Percentiles rank a stretch among this genome's conserved stretches.
Conservation (phyloP, 2,113 vertebrate species). For the Heterotis niloticus region DNA sequence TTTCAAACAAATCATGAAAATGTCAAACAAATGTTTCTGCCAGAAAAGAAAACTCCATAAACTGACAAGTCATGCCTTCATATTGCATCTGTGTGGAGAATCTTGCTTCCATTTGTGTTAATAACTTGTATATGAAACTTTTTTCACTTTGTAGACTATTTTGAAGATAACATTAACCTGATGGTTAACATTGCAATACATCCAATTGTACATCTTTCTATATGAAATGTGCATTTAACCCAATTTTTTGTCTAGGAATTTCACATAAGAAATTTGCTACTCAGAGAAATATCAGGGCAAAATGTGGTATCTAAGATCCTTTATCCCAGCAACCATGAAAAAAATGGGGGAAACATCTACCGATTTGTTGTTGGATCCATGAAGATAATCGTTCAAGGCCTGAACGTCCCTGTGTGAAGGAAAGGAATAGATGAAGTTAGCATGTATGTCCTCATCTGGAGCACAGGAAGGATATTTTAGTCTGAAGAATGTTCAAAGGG, state of each 20-base stretch:
- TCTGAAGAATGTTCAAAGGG: background rate
- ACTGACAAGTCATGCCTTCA: too few relatives aligned
- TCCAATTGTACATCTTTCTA: too few relatives aligned
- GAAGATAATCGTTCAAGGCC: constrained; percentile 93
- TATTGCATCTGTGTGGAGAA: too few relatives aligned
- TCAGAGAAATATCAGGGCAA: too few relatives aligned
- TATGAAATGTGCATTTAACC: background rate
- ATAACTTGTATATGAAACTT: too few relatives aligned
- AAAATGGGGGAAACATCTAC: constrained; percentile 69
- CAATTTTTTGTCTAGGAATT: too few relatives aligned
- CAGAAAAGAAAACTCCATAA: too few relatives aligned
- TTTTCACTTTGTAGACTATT: too few relatives aligned
- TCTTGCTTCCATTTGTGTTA: too few relatives aligned
- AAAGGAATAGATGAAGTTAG: background rate
- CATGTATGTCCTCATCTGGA: background rate
- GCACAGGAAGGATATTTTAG: background rate
- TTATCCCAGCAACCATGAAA: background rate
- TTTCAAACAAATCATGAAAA: background rate
- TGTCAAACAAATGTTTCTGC: background rate
- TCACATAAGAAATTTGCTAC: too few relatives aligned
- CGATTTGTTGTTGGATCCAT: constrained; percentile 90
- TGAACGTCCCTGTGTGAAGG: constrained; percentile 82
- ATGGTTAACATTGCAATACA: background rate
- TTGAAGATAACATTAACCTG: too few relatives aligned
- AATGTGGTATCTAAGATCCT: background rate